Base-by-base conservation (phyloP, 2,113 vertebrate genomes). In the Austrofundulus limnaeus region DNA sequence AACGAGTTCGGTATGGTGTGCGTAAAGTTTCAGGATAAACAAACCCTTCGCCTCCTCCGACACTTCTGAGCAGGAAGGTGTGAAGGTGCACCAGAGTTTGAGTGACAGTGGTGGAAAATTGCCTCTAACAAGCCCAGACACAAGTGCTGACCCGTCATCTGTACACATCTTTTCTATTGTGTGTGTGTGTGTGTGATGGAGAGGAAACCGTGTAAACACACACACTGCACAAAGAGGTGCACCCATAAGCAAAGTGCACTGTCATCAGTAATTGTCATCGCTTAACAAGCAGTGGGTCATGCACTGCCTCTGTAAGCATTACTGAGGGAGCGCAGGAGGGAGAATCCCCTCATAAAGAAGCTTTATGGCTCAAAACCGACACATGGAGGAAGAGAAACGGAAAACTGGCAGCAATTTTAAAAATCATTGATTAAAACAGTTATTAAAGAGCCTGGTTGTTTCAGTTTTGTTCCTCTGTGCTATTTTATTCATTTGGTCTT, bases 231-330 rank as follows among this genome's bases (percentile, higher is more conserved):
- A 79, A 62, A 69, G 69, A 78, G 82, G 80, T 82, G 82, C 74
- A 66, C 28, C 57, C 70, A 45, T 56, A 19, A 68, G 69, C 65
- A 45, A 81, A 80, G 38, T 87, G 86, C 89, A 75, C 69, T 72
- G 89, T 87, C 87, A 89, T 87, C 85, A 87, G 73, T 85, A 85
- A 86, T 81, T 76, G 83, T 83, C 77, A 79, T 58, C 63, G 64
- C 80, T 81, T 80, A 86, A 87, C 84, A 82, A 85, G 77, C 70
- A 19, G 63, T 37, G 74, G 88, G 87, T 88, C 85, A 84, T 86
- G 84, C 75, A 64, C 75, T 82, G 85, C 79, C 45, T 85, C 78
- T 71, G 78, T 85, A 83, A 87, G 87, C 82, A 77, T 61, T 87
- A 85, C 69, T 83, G 80, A 72, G 63, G 38, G 31, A 61, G 72